Base-by-base conservation (phyloP, 2,797 vertebrate species). In the Zonotrichia albicollis region DNA sequence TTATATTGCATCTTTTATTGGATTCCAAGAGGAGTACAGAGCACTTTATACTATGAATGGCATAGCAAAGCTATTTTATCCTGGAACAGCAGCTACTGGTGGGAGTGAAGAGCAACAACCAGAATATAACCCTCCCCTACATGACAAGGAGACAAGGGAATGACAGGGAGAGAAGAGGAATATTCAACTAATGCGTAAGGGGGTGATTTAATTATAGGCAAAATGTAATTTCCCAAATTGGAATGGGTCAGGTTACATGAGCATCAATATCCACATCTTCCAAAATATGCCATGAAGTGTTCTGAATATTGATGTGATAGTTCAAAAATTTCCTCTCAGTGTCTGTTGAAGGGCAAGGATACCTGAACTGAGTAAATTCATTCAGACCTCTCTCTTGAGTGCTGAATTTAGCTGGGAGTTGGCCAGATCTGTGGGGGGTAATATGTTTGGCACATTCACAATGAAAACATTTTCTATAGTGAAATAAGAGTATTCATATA, bases 41-140 rank as follows among this genome's bases (percentile, higher is more conserved):
- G 83, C 74, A 67, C 67, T 93, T 93, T 54, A 84, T 95, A 54
- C 91, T 91, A 91, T 95, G 95, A 96, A 96, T 94, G 94, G 95
- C 80, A 58, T 32, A 84, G 64, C 74, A 93, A 95, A 91, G 71
- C 83, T 94, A 82, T 94, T 94, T 93, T 92, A 94, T 93, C 30
- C 73, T 79, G 64, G 13, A 95, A 93, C 80, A 95, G 93, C 91
- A 96, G 96, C 95, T 96, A 93, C 96, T 88, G 74, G 93, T 95
- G 83, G 85, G 95, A 95, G 87, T 94, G 85, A 88, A 81, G 85
- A 93, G 89, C 83, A 94, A 60, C 83, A 93, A 51, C 18, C 55
- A 88, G 85, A 73, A 86, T 87, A 95, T 46, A 93, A 75, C 73
- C 73, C 79, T 91, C 67, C 87, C 68, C 32, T 92, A 81, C 20